Percentiles rank a stretch among this genome's conserved stretches.
Evolutionary conservation across 2,797 vertebrate species (phyloP).

Genomic region (Chromobotia macracanthus): DNA sequence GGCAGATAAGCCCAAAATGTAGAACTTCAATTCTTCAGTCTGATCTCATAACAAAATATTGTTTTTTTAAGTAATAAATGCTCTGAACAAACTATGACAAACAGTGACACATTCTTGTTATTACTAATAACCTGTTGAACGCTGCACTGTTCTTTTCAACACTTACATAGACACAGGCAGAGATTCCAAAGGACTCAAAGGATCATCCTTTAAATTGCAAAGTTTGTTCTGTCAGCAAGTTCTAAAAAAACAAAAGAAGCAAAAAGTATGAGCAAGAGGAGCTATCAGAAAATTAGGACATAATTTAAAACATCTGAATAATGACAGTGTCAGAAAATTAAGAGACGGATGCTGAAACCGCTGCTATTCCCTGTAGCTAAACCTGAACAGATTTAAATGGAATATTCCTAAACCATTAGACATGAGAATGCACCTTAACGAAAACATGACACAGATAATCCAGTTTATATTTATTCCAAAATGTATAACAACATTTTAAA

Average conservation of each 20-base stretch:
- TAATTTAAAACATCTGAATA: no score
- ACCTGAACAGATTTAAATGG: background rate
- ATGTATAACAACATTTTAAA: background rate
- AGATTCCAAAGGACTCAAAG: constrained; percentile 90
- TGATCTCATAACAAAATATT: background rate
- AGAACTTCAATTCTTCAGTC: background rate
- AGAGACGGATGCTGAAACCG: background rate
- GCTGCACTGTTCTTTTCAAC: background rate
- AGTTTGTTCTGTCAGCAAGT: constrained; percentile 81
- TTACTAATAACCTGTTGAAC: constrained; percentile 8
- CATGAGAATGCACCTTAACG: background rate
- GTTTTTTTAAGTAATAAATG: background rate
- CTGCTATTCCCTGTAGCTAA: background rate
- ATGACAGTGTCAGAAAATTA: no score
- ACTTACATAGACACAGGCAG: constrained; percentile 89
- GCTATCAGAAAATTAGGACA: no score
- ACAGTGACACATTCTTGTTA: background rate
- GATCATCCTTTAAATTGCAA: constrained; percentile 73
- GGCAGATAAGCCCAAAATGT: background rate
- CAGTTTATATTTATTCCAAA: background rate
- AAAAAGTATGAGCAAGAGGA: no score
- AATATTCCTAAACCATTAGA: background rate
- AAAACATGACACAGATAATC: background rate
- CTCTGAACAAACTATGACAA: constrained; percentile 2
- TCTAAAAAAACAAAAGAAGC: constrained; percentile 68